phyloP scores from a whole-genome alignment of 53 echinoderm and acorn worm species.

The Holothuria leucospilota region DNA sequence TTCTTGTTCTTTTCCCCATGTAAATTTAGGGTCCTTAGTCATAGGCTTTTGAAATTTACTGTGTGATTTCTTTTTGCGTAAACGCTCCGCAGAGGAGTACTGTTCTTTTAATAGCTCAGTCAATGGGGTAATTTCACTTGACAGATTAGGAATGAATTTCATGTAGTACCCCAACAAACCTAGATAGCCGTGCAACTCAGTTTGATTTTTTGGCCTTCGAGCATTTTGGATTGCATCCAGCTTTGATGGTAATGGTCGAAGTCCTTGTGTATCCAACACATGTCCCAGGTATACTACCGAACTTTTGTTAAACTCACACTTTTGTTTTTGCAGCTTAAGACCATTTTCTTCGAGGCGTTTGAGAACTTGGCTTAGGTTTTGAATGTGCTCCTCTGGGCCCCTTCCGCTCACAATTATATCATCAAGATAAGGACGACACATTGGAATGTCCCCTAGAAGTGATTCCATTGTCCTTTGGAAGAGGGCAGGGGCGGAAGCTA shows the following conservation, averaged over 20 bases:
- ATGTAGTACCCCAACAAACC: conserved; percentile 65
- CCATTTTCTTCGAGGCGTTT: conserved; percentile 32
- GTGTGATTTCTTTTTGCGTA: conserved; percentile 7
- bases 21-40: conserved; percentile 30
- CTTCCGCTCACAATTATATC: conserved; percentile 78
- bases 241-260: no score
- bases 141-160: conserved; percentile 60
- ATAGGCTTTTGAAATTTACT: no score
- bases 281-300: conserved; percentile 58
- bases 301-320: conserved; percentile 59
- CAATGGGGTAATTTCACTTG: conserved; percentile 45
- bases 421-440: conserved; percentile 72
- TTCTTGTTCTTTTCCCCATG: no score
- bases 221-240: conserved; percentile 62
- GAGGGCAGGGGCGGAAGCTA: conserved; percentile 58
- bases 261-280: conserved; percentile 45
- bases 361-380: conserved; percentile 59
- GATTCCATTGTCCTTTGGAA: conserved; percentile 69
- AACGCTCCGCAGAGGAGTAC: conserved; percentile 1
- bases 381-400: conserved; percentile 61
- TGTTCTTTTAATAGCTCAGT: conserved; percentile 52
- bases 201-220: conserved; percentile 40
- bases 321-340: no score
- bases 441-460: conserved; percentile 53
- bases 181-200: conserved; percentile 55